Percentiles rank a stretch among this genome's conserved stretches.
Conservation (phyloP, 2,113 vertebrate genomes). For the Opisthocomus hoazin region DNA sequence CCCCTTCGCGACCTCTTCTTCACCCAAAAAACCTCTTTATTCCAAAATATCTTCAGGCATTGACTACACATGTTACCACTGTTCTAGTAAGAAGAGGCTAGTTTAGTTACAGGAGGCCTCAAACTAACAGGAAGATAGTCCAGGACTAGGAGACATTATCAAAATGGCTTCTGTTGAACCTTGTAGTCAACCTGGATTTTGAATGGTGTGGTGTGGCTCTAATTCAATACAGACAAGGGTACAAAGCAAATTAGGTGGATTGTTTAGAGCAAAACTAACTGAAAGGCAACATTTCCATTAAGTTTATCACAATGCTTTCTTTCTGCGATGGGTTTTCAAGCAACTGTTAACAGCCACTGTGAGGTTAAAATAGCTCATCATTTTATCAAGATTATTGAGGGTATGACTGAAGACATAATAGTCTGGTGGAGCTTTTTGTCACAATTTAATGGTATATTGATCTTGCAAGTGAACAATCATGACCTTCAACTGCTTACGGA, state of each 20-base stretch:
- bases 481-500: conserved; percentile 71
- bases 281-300: neutral
- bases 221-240: neutral
- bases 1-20: neutral
- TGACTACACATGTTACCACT: neutral
- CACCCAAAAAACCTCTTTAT: neutral
- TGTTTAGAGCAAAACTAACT: neutral
- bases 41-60: neutral
- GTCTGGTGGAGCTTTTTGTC: conserved; percentile 68
- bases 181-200: neutral
- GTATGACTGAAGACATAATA: conserved; percentile 68
- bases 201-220: neutral
- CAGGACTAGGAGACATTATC: neutral
- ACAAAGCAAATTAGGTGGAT: neutral
- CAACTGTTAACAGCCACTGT: neutral
- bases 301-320: conserved; percentile 22
- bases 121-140: neutral
- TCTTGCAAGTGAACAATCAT: conserved; percentile 68
- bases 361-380: conserved; percentile 70
- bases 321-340: neutral
- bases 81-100: neutral
- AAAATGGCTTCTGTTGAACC: neutral
- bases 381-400: conserved; percentile 68
- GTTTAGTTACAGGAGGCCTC: neutral
- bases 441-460: conserved; percentile 75